Base-by-base conservation (phyloP, 2,888 invertebrate genomes). In the Dicyrtoma fusca region DNA sequence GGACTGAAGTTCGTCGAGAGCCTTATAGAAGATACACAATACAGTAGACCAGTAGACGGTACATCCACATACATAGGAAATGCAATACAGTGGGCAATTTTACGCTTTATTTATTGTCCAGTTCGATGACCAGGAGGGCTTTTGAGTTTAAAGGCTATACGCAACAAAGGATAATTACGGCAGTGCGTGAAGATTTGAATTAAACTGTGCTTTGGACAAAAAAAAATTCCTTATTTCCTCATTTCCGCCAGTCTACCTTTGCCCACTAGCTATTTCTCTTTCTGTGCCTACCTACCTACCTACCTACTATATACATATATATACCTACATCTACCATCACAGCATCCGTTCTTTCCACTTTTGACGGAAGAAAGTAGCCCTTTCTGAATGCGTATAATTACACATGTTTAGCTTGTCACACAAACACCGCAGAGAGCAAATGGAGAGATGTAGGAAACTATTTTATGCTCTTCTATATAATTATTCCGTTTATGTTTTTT, bases 151-250 rank as follows among this genome's bases (percentile, higher is more conserved):
- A 44, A 63, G 44, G 45, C 14, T 17, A 11, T 34, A 44, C 14
- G 23, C 44, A 44, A 44, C 26, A 26, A 25, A 25, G 59, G 25
- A 21, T 64, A 64, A 49, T 49, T 65, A 51, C 26, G 19, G 21
- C 65, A 65, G 26, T 65, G 65, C 65, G 51, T 65, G 65, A 65
- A 65, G 51, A n/a, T 3, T 65, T 26, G 49, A 26, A 49, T 51
- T 34, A 51, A 51, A 65, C 26, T 17, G 25, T 8, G 11, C 47
- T 47, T 19, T 63, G 63, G 45, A 47, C n/a, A n/a, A 19, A 44
- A 62, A 47, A 47, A 17, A 62, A 14, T 45, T 13, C 17, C 64
- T 63, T 47, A 63, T 63, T 63, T 63, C 63, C 63, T 63, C 11
- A 63, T 47, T 63, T 63, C 63, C 63, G 61, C 42, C 42, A 61